Evolutionary conservation across 2,888 invertebrate species (phyloP).

Genomic region (Halocaridina rubra): DNA sequence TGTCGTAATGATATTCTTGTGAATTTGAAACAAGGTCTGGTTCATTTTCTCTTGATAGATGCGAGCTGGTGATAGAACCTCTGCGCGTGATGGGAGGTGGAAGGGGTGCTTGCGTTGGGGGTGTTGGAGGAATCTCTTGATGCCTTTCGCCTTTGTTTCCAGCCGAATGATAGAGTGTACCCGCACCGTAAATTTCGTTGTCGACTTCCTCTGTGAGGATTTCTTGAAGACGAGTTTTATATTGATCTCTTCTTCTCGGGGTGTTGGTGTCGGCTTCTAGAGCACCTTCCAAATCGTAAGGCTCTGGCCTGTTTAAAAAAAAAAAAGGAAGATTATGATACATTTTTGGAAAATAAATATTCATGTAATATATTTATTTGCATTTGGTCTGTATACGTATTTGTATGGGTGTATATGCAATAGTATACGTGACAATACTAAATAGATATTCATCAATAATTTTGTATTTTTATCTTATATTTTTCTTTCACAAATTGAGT

Average conservation of each 20-base stretch:
- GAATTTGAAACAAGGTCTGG: not conserved
- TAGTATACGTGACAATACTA: no score
- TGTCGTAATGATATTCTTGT: not conserved
- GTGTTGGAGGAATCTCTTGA: not conserved
- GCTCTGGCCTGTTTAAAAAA: slow-evolving; percentile 37
- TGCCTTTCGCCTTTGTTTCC: not conserved
- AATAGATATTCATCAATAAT: no score
- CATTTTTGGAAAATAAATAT: no score
- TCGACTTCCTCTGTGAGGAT: slow-evolving; percentile 41
- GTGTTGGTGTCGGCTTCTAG: slow-evolving; percentile 6
- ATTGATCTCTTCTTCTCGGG: not conserved
- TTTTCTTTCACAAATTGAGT: no score
- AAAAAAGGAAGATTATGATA: not conserved
- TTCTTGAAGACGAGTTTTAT: slow-evolving; percentile 40
- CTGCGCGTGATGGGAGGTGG: not conserved
- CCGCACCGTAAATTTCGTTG: slow-evolving; percentile 47
- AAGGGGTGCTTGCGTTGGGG: not conserved
- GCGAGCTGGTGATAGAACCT: not conserved
- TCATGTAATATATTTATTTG: no score
- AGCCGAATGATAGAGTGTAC: slow-evolving; percentile 3
- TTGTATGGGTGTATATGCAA: no score
- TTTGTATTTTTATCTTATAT: no score
- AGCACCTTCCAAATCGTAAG: slow-evolving; percentile 47
- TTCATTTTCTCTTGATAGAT: not conserved
- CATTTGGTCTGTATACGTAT: no score